Percentiles rank a stretch among this genome's conserved stretches.
These are phyloP conservation scores for Orius insidiosus DNA, from an alignment of 1,140 invertebrate species.

Conservation along the genomic window DNA sequence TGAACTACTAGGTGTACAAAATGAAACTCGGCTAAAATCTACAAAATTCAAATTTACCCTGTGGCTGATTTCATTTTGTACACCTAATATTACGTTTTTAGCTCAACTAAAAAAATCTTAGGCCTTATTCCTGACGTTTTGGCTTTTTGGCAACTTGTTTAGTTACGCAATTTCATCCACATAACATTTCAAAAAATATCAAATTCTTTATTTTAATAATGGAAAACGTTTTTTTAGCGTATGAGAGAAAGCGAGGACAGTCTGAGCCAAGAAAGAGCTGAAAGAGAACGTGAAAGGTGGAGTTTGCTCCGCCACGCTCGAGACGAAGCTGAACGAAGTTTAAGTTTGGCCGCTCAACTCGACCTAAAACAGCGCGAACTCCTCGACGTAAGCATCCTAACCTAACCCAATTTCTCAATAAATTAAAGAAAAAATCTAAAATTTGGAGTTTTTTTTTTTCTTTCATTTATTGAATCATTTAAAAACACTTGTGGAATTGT, in stretches of 20 bases:
- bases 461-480: background rate
- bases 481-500: background rate
- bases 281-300: constrained; percentile 74
- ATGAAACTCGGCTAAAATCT: too few species aligned
- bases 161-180: too few species aligned
- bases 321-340: constrained; percentile 72
- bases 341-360: constrained; percentile 68
- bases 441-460: too few species aligned
- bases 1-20: too few species aligned
- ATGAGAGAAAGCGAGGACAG: constrained; percentile 59
- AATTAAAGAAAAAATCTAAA: background rate
- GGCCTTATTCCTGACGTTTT: too few species aligned
- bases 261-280: constrained; percentile 58
- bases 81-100: too few species aligned
- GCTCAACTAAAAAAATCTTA: too few species aligned
- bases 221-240: constrained; percentile 27
- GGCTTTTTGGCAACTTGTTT: too few species aligned
- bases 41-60: too few species aligned
- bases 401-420: background rate
- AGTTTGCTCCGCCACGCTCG: constrained; percentile 69
- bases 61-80: too few species aligned
- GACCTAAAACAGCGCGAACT: constrained; percentile 70
- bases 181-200: too few species aligned
- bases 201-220: too few species aligned
- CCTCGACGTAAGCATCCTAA: constrained; percentile 37